Evolutionary conservation across 1,140 invertebrate species (phyloP).

Genomic region (Pemphigus obesinymphae): DNA sequence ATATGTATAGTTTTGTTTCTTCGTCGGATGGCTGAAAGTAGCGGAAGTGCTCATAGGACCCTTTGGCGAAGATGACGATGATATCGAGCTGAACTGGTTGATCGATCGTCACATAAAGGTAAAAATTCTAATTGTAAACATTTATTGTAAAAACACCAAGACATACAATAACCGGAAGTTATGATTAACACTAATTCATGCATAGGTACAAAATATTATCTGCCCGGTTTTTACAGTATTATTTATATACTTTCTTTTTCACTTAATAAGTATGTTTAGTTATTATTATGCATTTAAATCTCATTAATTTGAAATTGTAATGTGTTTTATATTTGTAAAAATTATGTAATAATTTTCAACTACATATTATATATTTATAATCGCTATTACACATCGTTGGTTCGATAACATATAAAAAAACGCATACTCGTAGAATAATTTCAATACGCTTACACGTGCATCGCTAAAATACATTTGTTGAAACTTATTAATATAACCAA

Average conservation of each 20-base stretch:
- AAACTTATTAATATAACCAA: background rate
- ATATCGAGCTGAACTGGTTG: constrained; percentile 86
- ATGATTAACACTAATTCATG: background rate
- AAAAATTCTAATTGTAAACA: constrained; percentile 41
- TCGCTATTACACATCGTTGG: background rate
- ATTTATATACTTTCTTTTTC: background rate
- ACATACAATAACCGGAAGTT: background rate
- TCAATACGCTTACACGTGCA: background rate
- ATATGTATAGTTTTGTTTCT: constrained; percentile 84
- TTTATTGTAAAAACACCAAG: background rate
- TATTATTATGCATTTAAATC: background rate
- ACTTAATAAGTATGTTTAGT: background rate
- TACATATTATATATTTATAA: background rate
- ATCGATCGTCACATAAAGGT: constrained; percentile 86
- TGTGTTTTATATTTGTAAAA: background rate
- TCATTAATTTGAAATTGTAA: too few relatives aligned
- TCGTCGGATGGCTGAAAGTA: constrained; percentile 94
- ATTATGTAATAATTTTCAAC: background rate
- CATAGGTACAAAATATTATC: background rate
- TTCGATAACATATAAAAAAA: background rate
- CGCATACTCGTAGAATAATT: background rate
- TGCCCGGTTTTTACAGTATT: background rate
- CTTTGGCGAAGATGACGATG: constrained; percentile 92
- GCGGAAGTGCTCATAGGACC: constrained; percentile 87
- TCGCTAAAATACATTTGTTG: background rate